Percentiles rank a stretch among this genome's conserved stretches.
Conservation (phyloP, 2,888 invertebrate species). For the Dicyrtomina minuta region DNA sequence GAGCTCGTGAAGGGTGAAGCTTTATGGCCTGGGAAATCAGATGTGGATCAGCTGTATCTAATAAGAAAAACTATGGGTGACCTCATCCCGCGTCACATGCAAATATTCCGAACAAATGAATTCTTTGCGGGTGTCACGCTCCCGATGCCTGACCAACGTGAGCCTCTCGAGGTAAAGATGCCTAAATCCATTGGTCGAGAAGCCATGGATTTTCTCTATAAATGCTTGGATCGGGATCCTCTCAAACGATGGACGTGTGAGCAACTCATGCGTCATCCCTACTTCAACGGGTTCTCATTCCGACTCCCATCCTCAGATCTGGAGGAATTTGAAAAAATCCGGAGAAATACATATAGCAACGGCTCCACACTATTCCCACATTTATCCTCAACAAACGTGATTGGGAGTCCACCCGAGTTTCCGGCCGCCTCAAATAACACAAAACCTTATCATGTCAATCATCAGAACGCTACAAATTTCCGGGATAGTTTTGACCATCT, state of each 20-base stretch:
- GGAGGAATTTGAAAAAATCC: constrained; percentile 65
- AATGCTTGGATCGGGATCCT: constrained; percentile 95
- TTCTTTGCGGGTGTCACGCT: constrained; percentile 90
- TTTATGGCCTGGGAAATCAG: constrained; percentile 97
- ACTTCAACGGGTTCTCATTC: constrained; percentile 67
- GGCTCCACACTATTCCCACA: constrained; percentile 66
- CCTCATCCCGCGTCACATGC: constrained; percentile 88
- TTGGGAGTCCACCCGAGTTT: constrained; percentile 37
- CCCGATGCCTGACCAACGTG: constrained; percentile 83
- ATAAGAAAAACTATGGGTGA: constrained; percentile 94
- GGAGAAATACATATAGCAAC: constrained; percentile 61
- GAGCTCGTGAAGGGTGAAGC: constrained; percentile 87
- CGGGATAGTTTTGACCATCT: constrained; percentile 57
- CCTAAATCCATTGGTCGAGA: constrained; percentile 70
- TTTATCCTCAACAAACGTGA: constrained; percentile 60
- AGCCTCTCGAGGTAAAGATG: constrained; percentile 82
- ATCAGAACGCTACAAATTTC: constrained; percentile 35
- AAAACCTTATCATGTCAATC: constrained; percentile 26
- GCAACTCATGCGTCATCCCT: constrained; percentile 82
- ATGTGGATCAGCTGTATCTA: constrained; percentile 95
- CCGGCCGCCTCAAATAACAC: not conserved
- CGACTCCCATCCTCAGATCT: constrained; percentile 66
- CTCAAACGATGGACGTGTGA: constrained; percentile 87
- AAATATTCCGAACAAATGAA: constrained; percentile 92
- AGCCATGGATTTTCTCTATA: constrained; percentile 83